Base-by-base conservation (phyloP, 2,113 vertebrate genomes). In the Actenoides lindsayi region DNA sequence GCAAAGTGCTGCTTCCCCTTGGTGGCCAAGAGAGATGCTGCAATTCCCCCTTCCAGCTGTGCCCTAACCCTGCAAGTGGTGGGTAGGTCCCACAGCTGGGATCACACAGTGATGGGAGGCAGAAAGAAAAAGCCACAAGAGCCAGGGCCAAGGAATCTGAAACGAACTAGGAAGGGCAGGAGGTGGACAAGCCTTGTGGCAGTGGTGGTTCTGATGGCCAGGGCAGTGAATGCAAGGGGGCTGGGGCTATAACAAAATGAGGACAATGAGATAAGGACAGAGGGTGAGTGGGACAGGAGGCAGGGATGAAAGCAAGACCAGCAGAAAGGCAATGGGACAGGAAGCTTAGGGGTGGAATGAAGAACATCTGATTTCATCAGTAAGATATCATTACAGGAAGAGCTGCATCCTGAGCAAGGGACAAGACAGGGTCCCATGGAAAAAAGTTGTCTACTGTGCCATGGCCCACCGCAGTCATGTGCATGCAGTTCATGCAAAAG, bases 61-160 rank as follows among this genome's bases (percentile, higher is more conserved):
- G 15, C 57, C 25, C 35, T 53, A 10, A 27, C 9, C 13, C 11
- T 54, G 11, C 0, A 3, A 71, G 44, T 14, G 1, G 9, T 51
- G 14, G 27, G n/a, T 9, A 37, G 5, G 1, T 2, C 8, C 10
- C 24, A 14, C 0, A 1, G 5, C n/a, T 13, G 21, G 23, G 17
- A 6, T n/a, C 37, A n/a, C 1, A 0, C 3, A 4, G 27, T 16
- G 31, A 31, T 2, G 3, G 10, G 13, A 7, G 2, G 10, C 24
- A 35, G 16, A n/a, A 59, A 62, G 5, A 16, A 62, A 69, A 80
- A 90, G 44, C 23, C 13, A 4, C 7, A 24, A 53, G n/a, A 39
- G 11, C 3, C 24, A 48, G 18, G 33, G 44, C 37, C 17, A 76
- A 68, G 9, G 46, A 71, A 20, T 51, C n/a, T 70, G 46, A 75